A percentile compares a stretch with the other conserved stretches of the same genome.
phyloP scores from a whole-genome alignment of 1,140 invertebrate genomes.

The Leptestheria dahalacensis region DNA sequence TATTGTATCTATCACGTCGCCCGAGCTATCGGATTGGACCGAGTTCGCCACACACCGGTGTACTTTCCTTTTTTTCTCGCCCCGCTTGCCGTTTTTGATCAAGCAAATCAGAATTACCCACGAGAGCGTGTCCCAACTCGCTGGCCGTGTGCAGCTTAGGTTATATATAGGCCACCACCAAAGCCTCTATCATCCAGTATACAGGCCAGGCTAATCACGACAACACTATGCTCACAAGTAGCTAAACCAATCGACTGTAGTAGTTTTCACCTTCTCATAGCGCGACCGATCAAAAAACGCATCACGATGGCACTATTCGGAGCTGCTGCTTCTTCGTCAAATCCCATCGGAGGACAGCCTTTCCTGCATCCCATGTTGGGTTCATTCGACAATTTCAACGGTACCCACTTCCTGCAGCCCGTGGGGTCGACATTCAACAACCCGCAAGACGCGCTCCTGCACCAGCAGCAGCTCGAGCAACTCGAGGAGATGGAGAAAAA shows the following conservation, averaged over 20 bases:
- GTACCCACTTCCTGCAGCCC: not conserved
- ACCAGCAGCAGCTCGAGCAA: slow-evolving; percentile 13
- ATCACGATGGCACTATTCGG: no score
- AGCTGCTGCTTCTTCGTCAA: not conserved
- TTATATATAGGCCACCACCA: not conserved
- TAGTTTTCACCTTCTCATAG: not conserved
- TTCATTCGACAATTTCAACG: not conserved
- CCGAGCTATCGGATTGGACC: not conserved
- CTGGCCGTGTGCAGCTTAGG: not conserved
- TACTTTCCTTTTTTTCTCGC: not conserved
- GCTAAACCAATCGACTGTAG: not conserved
- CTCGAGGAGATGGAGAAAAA: slow-evolving; percentile 2
- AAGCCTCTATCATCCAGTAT: not conserved
- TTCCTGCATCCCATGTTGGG: not conserved
- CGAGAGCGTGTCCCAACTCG: no score
- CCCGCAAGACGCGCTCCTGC: slow-evolving; percentile 4
- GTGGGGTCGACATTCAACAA: slow-evolving; percentile 3
- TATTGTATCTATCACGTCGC: not conserved
- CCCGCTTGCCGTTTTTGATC: no score
- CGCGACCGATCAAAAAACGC: no score
- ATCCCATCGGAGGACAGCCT: not conserved
- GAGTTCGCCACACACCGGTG: not conserved
- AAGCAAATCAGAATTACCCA: no score
- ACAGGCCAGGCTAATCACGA: not conserved
- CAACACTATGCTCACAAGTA: not conserved